Conservation (phyloP, 2,797 vertebrate genomes). For the Lacerta viridis region DNA sequence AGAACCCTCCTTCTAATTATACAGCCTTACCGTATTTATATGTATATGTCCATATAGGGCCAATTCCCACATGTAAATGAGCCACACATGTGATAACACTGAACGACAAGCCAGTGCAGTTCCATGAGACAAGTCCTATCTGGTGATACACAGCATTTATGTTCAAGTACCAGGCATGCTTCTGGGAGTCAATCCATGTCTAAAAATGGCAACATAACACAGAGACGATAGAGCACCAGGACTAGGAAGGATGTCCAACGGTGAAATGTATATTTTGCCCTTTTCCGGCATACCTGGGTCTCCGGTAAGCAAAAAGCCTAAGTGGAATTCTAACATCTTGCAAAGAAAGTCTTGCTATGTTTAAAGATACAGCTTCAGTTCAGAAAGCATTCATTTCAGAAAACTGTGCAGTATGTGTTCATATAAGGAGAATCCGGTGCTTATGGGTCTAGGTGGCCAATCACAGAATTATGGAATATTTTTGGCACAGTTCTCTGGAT, state of each 20-base stretch:
- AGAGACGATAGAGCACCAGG: neutral
- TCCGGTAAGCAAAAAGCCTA: neutral
- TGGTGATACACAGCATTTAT: neutral
- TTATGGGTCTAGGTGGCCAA: neutral
- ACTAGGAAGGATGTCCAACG: neutral
- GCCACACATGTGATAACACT: neutral
- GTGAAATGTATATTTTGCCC: neutral
- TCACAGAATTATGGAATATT: neutral
- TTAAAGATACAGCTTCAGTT: conserved; percentile 20
- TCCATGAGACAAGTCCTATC: neutral
- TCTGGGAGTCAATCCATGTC: neutral
- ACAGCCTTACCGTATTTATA: neutral
- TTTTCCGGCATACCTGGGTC: neutral
- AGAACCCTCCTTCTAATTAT: no score
- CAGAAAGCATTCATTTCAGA: neutral
- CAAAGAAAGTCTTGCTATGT: neutral
- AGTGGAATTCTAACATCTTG: neutral
- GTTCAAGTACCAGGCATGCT: neutral
- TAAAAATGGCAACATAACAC: neutral
- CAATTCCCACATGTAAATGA: neutral
- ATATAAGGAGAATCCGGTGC: neutral
- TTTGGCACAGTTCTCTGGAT: neutral
- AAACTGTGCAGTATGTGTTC: neutral
- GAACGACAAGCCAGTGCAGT: neutral
- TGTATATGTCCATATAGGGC: neutral